Evolutionary conservation across 2,888 invertebrate species (phyloP), one percentile per base, ranked within the genome.

Genomic region (Trachelus tabidus): DNA sequence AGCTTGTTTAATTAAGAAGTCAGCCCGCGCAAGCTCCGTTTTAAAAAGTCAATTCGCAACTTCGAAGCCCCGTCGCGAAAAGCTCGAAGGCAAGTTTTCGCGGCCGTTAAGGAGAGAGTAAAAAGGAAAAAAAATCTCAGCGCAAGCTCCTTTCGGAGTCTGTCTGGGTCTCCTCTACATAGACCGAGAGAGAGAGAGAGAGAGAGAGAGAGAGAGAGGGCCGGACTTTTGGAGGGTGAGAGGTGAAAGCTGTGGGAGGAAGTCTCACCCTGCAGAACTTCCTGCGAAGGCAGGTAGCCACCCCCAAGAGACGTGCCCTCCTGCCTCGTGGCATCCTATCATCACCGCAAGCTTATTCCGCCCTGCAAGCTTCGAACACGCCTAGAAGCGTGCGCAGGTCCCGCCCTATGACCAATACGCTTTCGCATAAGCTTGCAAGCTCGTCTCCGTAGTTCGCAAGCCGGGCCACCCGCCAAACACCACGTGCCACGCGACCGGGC

Each of bases 401-500:
- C 89, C 90, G 87, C 90, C 90, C 88, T 83, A 82, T 84, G 87
- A 83, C 91, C 91, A 91, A 90, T 91, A 87, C 85, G 81, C 82
- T 83, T 85, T 82, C 85, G 85, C 84, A 15, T 40, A 88, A 86
- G 85, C 87, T 88, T 87, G 87, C 86, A 87, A 88, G 87, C 87
- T 87, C 87, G 79, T 82, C 82, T 81, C 81, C 81, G 83, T 82
- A 74, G 85, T 68, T 83, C 84, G 86, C 85, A 84, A 77, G 79
- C 87, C 87, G 86, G 87, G 85, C 86, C 82, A 81, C 87, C 83
- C 82, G 88, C 84, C 89, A 90, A 91, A 89, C 90, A 89, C 90
- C 90, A 90, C 90, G 91, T 90, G 90, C 88, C 88, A 86, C 88
- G 89, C 90, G 90, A 85, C 85, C 89, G 89, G 86, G 87, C 85